Percentiles rank a stretch among this genome's conserved stretches.
phyloP scores from a whole-genome alignment of 2,113 vertebrate species.

The Tursiops truncatus region DNA sequence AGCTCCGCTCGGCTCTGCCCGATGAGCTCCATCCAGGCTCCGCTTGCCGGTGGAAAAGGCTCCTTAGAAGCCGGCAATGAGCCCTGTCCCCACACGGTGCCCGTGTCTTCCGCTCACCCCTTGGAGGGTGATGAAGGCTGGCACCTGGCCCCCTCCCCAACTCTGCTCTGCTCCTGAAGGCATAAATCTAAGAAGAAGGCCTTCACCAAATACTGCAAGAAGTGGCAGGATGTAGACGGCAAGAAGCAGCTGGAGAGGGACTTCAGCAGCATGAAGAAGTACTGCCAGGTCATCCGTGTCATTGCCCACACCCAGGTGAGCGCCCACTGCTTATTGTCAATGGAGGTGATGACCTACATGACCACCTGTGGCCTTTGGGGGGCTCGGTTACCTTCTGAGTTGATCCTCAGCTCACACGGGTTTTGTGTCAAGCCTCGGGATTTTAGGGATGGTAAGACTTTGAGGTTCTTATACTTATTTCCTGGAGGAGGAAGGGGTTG shows the following conservation, averaged over 20 bases:
- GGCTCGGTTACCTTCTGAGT: neutral
- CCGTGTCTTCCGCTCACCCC: slow-evolving; percentile 81
- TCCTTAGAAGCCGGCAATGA: slow-evolving; percentile 96
- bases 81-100: slow-evolving; percentile 84
- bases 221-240: slow-evolving; percentile 98
- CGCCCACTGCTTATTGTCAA: neutral
- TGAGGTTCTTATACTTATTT: neutral
- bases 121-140: slow-evolving; percentile 84
- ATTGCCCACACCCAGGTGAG: slow-evolving; percentile 97
- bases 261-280: slow-evolving; percentile 97
- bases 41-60: slow-evolving; percentile 95
- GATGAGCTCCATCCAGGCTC: slow-evolving; percentile 98
- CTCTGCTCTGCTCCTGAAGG: slow-evolving; percentile 89
- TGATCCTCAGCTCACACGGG: rapidly evolving
- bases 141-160: slow-evolving; percentile 79
- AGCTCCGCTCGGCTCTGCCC: slow-evolving; percentile 96
- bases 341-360: rapidly evolving
- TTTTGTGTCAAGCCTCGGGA: neutral
- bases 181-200: slow-evolving; percentile 99
- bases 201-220: slow-evolving; percentile 99
- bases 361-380: too few species aligned
- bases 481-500: too few species aligned
- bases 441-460: neutral
- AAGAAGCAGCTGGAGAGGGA: slow-evolving; percentile 99
- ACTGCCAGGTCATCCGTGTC: slow-evolving; percentile 96